Conservation (phyloP, 2,797 vertebrate species). For the Falco concolor region DNA sequence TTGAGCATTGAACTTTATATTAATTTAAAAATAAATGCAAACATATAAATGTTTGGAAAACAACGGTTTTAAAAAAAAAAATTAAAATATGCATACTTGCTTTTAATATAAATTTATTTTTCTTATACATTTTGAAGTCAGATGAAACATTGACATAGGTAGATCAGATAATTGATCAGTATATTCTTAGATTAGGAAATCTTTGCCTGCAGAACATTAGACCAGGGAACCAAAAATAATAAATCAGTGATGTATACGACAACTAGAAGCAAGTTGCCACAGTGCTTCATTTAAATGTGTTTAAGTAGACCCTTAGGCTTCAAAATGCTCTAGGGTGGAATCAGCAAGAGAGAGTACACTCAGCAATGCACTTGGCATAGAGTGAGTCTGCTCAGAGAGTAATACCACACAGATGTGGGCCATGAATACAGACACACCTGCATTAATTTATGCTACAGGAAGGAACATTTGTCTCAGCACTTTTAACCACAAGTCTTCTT, state of each 20-base stretch:
- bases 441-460: background rate
- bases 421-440: background rate
- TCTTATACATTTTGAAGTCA: background rate
- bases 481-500: background rate
- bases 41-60: background rate
- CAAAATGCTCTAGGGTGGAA: background rate
- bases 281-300: background rate
- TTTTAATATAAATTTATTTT: background rate
- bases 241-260: background rate
- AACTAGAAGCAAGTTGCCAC: background rate
- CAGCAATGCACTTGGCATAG: background rate
- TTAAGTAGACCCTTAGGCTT: background rate
- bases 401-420: too few relatives aligned
- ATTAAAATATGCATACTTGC: background rate
- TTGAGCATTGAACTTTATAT: background rate
- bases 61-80: background rate
- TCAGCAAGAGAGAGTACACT: background rate
- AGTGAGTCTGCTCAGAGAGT: too few relatives aligned
- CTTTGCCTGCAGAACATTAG: background rate
- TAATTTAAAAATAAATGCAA: background rate
- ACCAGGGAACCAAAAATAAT: background rate
- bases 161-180: background rate
- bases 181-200: background rate
- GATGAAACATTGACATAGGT: background rate
- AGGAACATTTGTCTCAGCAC: background rate